These are phyloP conservation scores for Hippopotamus amphibius DNA, from an alignment of 2,113 vertebrate species.

Conservation along the genomic window DNA sequence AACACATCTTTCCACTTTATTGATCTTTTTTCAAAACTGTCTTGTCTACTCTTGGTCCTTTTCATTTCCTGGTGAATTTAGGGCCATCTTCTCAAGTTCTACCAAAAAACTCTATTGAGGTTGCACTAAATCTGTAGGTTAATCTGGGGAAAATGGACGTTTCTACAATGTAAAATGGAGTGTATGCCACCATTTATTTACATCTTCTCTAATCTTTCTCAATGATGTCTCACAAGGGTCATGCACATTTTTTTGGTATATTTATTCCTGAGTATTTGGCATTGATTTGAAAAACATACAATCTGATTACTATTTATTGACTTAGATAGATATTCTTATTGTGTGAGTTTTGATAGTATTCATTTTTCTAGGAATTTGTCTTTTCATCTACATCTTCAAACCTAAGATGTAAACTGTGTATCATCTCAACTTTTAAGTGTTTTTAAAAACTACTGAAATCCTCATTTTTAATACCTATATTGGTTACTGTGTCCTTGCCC, in stretches of 20 bases:
- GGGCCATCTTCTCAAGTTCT: no score
- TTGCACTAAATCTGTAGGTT: background rate
- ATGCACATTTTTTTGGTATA: background rate
- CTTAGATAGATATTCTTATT: background rate
- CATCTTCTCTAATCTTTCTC: background rate
- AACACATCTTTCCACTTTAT: background rate
- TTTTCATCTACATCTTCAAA: background rate
- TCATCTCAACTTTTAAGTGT: background rate
- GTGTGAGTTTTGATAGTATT: background rate
- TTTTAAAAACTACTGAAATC: background rate
- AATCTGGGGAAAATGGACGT: background rate
- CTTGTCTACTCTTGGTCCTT: background rate
- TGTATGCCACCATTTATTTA: background rate
- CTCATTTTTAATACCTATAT: background rate
- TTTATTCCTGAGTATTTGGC: background rate
- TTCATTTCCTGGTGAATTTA: background rate
- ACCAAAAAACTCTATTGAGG: background rate
- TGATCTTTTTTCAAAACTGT: background rate
- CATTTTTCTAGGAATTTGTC: background rate
- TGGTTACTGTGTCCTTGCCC: background rate
- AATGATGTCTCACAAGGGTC: no score
- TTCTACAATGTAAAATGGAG: no score
- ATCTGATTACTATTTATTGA: background rate
- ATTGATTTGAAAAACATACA: background rate
- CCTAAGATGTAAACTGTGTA: background rate